Evolutionary conservation across 2,888 invertebrate genomes (phyloP).

Genomic region (Trichacis sp.): DNA sequence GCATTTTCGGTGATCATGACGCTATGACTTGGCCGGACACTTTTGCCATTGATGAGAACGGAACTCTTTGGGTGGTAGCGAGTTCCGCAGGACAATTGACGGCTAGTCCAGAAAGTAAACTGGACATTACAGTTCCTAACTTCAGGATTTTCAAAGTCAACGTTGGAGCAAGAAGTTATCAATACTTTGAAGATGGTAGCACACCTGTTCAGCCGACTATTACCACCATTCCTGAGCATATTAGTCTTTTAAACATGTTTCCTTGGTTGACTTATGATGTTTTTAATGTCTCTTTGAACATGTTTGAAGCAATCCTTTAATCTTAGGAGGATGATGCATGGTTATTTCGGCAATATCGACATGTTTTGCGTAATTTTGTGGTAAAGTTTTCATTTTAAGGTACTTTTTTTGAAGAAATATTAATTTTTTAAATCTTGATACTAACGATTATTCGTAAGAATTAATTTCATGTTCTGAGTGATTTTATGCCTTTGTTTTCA

Average conservation of each 20-base stretch:
- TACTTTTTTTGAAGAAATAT: too few relatives aligned
- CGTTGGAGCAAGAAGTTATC: slow-evolving; percentile 76
- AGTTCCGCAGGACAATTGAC: slow-evolving; percentile 78
- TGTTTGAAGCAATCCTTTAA: not conserved
- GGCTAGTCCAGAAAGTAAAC: slow-evolving; percentile 68
- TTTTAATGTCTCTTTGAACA: not conserved
- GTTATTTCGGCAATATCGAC: too few relatives aligned
- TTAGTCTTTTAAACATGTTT: slow-evolving; percentile 24
- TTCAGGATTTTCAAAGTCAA: slow-evolving; percentile 74
- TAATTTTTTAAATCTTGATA: too few relatives aligned
- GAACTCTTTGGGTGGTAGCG: slow-evolving; percentile 77
- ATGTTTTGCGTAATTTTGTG: too few relatives aligned
- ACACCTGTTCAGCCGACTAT: slow-evolving; percentile 54
- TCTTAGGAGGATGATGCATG: too few relatives aligned
- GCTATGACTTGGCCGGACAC: slow-evolving; percentile 82
- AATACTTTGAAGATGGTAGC: slow-evolving; percentile 68
- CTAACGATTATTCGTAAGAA: too few relatives aligned
- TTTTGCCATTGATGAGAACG: slow-evolving; percentile 76
- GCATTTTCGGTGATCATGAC: slow-evolving; percentile 76
- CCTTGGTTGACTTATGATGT: not conserved
- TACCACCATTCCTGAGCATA: slow-evolving; percentile 44
- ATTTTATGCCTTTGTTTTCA: too few relatives aligned
- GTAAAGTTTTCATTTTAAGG: too few relatives aligned
- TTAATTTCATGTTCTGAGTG: too few relatives aligned
- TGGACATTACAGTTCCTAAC: slow-evolving; percentile 74